Base-by-base conservation (phyloP, 2,888 invertebrate species). In the Phalera bucephala region DNA sequence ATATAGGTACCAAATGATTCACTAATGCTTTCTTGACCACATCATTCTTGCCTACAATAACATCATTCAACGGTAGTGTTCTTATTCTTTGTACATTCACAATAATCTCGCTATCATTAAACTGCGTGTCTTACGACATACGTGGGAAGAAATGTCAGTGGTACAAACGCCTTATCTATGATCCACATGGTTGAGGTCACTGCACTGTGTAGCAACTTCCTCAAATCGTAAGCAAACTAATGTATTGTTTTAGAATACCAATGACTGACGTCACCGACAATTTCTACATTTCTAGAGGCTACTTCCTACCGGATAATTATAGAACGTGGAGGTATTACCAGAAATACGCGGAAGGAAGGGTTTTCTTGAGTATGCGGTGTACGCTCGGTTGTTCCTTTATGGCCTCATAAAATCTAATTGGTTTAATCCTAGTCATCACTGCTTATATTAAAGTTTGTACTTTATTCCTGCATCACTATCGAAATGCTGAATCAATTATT, bases 161-260 rank as follows among this genome's bases (percentile, higher is more conserved):
- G 7, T 19, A 10, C 7, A n/a, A 12, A 15, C 6, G 17, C 19
- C 12, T 29, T 19, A 29, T 29, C 27, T 29, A 11, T 8, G 19
- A 29, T 17, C 11, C 29, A 7, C 29, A 29, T 27, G 27, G 14
- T 3, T 11, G 29, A 19, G 29, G 29, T 19, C 29, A 11, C 9
- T 29, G 29, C 29, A 19, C 29, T 19, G 11, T 19, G 19, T 1
- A 14, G 15, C 19, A 19, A 29, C 29, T 29, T 29, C 29, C 29
- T 29, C 19, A 19, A 29, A 19, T 27, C 27, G 27, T 27, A 27
- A 5, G 27, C 27, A 10, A 17, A 19, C 9, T 28, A 28, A 49
- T 36, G 21, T 43, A 40, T 40, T 43, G 43, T 43, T 45, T 29
- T 29, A 42, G 58, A 54, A 58, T 58, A 52, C 43, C 38, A 58